These are phyloP conservation scores for Gortyna flavago DNA, from an alignment of 2,888 invertebrate genomes.

Conservation along the genomic window DNA sequence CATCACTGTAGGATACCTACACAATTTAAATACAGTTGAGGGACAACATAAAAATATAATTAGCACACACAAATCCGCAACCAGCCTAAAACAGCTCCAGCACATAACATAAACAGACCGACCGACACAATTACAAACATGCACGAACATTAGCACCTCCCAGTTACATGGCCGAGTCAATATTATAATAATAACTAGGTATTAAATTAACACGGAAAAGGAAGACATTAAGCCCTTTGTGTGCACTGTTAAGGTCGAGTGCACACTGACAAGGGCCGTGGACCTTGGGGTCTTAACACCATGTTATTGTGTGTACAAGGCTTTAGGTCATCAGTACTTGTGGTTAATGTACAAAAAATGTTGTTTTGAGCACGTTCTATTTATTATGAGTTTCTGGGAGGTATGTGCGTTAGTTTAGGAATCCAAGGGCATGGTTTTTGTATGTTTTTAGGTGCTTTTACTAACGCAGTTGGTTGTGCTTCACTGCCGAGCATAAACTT, in stretches of 20 bases:
- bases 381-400: constrained; percentile 19
- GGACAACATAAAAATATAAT: neutral
- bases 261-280: constrained; percentile 58
- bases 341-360: constrained; percentile 27
- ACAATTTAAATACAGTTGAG: neutral
- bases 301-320: constrained; percentile 55
- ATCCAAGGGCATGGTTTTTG: constrained; percentile 26
- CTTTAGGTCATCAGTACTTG: constrained; percentile 53
- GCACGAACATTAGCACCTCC: constrained; percentile 36
- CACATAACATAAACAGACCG: neutral
- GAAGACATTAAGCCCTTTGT: constrained; percentile 62
- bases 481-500: neutral
- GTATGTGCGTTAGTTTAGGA: constrained; percentile 1
- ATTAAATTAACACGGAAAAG: constrained; percentile 62
- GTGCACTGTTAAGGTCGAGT: constrained; percentile 62
- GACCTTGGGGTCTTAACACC: constrained; percentile 58
- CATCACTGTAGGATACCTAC: neutral
- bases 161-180: constrained; percentile 48
- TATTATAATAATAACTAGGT: constrained; percentile 61
- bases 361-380: constrained; percentile 36
- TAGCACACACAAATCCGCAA: neutral
- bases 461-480: neutral
- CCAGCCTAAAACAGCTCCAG: neutral
- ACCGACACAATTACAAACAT: constrained; percentile 9
- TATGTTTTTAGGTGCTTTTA: constrained; percentile 32